These are phyloP conservation scores for Acanthis flammea DNA, from an alignment of 2,797 vertebrate genomes.

Conservation along the genomic window DNA sequence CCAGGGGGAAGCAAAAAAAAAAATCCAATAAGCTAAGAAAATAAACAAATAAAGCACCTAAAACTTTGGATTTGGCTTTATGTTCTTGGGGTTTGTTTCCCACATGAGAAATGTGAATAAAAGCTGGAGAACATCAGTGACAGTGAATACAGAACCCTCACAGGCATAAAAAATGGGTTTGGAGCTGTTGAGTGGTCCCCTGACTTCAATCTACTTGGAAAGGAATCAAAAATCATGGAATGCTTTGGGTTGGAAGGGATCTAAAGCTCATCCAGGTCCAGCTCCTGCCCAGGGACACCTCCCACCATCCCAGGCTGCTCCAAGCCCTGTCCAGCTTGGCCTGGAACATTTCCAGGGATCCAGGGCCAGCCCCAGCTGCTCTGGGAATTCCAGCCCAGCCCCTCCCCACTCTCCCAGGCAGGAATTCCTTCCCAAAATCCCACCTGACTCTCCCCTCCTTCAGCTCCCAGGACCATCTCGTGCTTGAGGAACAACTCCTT, in stretches of 20 bases:
- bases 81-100: neutral
- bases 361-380: neutral
- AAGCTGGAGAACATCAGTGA: neutral
- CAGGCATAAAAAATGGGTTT: neutral
- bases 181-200: neutral
- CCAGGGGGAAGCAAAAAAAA: neutral
- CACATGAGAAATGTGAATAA: neutral
- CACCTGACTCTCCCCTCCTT: neutral
- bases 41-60: neutral
- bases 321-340: rapidly evolving
- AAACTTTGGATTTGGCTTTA: neutral
- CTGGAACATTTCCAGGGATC: neutral
- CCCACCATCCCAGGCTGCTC: rapidly evolving
- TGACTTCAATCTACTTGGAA: neutral
- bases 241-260: neutral
- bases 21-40: neutral
- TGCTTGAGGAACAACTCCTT: rapidly evolving
- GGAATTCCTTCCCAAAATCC: neutral
- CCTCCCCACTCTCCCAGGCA: neutral
- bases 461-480: rapidly evolving
- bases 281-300: neutral
- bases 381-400: neutral
- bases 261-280: neutral
- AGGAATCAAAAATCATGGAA: neutral
- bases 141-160: neutral